Base-by-base conservation (phyloP, 2,113 vertebrate species). In the Urocynchramus pylzowi region DNA sequence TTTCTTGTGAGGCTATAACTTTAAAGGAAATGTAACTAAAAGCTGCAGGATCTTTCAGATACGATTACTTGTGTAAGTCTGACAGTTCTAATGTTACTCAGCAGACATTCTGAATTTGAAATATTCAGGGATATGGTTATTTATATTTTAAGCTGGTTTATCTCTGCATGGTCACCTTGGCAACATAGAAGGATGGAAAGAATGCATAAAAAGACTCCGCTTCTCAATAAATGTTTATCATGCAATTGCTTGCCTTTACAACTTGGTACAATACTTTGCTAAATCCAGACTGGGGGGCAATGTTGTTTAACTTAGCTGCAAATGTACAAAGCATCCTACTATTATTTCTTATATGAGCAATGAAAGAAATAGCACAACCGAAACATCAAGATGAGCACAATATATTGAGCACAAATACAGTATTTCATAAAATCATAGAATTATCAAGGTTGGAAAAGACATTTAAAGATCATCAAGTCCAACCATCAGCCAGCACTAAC, bases 71-170 rank as follows among this genome's bases (percentile, higher is more conserved):
- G 27, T 80, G 16, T 80, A 81, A 86, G 57, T 81, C 90, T 94
- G 93, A 94, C 82, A 88, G 93, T 88, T 89, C 88, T 81, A 88
- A 84, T 87, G 90, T 95, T 88, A 90, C 79, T 95, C 79, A 81
- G 71, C 53, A 86, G 71, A 77, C 47, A 78, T 88, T 77, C 64
- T 93, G 93, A 94, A 73, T 91, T 93, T 91, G 67, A 91, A 96
- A 93, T 80, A 89, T 85, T 79, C 75, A 69, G 47, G 64, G 39
- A 85, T 77, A 92, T 31, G 28, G 35, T 92, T 90, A 94, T 89
- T 93, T 94, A 94, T 35, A 80, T 95, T 97, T 95, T 91, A 94
- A 95, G 76, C 68, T 84, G 68, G 31, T 91, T 96, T 96, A 74
- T 91, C 79, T 90, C 86, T 78, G 11, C 77, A 42, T 90, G 79